Conservation (phyloP, 2,888 invertebrate species). For the Hylaea fasciaria region DNA sequence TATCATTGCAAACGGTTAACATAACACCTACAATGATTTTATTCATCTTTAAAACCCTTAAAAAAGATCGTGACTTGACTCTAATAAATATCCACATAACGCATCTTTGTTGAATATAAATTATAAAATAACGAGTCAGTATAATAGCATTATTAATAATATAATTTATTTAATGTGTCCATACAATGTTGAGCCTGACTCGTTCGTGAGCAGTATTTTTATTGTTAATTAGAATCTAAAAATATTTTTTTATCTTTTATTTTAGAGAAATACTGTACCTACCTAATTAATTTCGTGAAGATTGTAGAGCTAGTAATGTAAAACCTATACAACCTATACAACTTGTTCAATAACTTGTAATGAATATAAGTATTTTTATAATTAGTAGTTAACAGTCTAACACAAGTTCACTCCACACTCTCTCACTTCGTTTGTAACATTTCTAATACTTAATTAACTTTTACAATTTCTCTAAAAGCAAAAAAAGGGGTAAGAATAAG, state of each 20-base stretch:
- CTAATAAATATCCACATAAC: slow-evolving; percentile 2
- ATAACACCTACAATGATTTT: slow-evolving; percentile 15
- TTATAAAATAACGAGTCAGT: background rate
- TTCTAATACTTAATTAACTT: slow-evolving; percentile 25
- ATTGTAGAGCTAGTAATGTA: too few relatives aligned
- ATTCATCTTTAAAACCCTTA: slow-evolving; percentile 14
- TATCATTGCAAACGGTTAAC: slow-evolving; percentile 4
- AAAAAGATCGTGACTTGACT: slow-evolving; percentile 11
- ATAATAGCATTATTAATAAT: too few relatives aligned
- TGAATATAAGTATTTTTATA: too few relatives aligned
- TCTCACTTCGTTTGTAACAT: too few relatives aligned
- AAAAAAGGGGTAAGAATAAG: slow-evolving; percentile 38
- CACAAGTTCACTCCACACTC: too few relatives aligned
- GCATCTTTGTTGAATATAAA: slow-evolving; percentile 9
- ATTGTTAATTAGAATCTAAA: background rate
- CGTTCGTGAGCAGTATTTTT: background rate
- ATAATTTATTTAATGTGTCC: too few relatives aligned
- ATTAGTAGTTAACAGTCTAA: background rate
- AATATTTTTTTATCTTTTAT: background rate
- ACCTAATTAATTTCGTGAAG: too few relatives aligned
- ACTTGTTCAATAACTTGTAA: too few relatives aligned
- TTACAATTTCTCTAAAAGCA: slow-evolving; percentile 40
- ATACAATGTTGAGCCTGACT: background rate
- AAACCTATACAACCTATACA: too few relatives aligned
- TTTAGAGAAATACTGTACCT: background rate